Conservation (phyloP, 2,888 invertebrate species). For the Callinectes sapidus region DNA sequence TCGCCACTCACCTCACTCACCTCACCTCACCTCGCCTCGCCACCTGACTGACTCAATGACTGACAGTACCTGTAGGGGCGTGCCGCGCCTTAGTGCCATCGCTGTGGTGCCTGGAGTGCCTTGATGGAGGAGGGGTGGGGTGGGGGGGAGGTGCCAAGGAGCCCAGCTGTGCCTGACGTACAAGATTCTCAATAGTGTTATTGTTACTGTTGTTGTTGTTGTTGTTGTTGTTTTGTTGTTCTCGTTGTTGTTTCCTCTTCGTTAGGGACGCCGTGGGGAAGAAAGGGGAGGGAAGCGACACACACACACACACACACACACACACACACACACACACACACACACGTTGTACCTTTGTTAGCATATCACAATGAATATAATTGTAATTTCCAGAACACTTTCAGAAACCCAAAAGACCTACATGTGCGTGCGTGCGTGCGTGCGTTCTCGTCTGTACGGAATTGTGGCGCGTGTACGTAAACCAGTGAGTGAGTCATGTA, state of each 20-base stretch:
- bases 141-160: not conserved
- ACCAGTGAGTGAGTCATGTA: not conserved
- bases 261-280: not conserved
- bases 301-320: constrained; percentile 47
- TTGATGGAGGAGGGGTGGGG: too few species aligned
- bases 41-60: too few species aligned
- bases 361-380: too few species aligned
- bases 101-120: not conserved
- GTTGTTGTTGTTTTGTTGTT: too few species aligned
- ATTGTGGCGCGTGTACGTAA: not conserved
- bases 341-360: not conserved
- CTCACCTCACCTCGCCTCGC: too few species aligned
- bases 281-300: not conserved
- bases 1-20: too few species aligned
- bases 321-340: constrained; percentile 31
- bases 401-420: not conserved
- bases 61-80: too few species aligned
- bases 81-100: too few species aligned
- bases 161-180: not conserved
- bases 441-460: not conserved
- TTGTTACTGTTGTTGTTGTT: constrained; percentile 4
- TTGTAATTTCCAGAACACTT: not conserved
- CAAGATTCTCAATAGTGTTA: constrained; percentile 34
- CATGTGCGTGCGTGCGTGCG: not conserved
- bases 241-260: not conserved